Conservation (phyloP, 2,888 invertebrate genomes). For the Polylopha cassiicola region DNA sequence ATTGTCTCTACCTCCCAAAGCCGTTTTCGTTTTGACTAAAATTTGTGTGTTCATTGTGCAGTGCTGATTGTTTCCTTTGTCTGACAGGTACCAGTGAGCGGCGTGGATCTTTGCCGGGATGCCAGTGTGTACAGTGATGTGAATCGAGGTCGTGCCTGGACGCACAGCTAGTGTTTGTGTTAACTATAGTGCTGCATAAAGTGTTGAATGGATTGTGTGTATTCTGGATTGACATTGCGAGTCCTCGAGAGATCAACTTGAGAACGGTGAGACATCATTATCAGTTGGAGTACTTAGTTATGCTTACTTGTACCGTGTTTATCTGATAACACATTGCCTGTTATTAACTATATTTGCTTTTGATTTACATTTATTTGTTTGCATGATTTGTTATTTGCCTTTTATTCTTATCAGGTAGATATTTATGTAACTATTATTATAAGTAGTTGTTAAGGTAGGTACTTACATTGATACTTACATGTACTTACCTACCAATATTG, state of each 20-base stretch:
- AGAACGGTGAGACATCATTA: conserved; percentile 62
- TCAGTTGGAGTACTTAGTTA: conserved; percentile 13
- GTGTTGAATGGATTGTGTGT: conserved; percentile 74
- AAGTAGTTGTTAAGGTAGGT: too few species aligned
- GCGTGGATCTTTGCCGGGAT: conserved; percentile 53
- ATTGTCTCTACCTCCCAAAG: conserved; percentile 25
- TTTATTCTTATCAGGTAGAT: conserved; percentile 11
- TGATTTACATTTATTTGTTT: conserved; percentile 24
- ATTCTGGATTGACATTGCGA: conserved; percentile 71
- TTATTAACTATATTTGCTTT: conserved; percentile 23
- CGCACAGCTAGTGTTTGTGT: conserved; percentile 65
- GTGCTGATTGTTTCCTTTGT: conserved; percentile 56
- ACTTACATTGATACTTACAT: too few species aligned
- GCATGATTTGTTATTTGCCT: conserved; percentile 23
- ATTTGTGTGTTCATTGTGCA: conserved; percentile 48
- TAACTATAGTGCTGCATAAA: conserved; percentile 61
- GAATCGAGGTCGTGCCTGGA: conserved; percentile 62
- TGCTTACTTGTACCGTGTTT: conserved; percentile 16
- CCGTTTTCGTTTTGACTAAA: conserved; percentile 40
- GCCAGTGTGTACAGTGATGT: conserved; percentile 72
- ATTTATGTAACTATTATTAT: conserved; percentile 17
- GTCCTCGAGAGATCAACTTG: conserved; percentile 68
- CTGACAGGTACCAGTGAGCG: conserved; percentile 47
- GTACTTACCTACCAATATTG: too few species aligned
- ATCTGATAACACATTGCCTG: conserved; percentile 21